phyloP scores from a whole-genome alignment of 2,797 vertebrate genomes.

The Crocodylus rhombifer region DNA sequence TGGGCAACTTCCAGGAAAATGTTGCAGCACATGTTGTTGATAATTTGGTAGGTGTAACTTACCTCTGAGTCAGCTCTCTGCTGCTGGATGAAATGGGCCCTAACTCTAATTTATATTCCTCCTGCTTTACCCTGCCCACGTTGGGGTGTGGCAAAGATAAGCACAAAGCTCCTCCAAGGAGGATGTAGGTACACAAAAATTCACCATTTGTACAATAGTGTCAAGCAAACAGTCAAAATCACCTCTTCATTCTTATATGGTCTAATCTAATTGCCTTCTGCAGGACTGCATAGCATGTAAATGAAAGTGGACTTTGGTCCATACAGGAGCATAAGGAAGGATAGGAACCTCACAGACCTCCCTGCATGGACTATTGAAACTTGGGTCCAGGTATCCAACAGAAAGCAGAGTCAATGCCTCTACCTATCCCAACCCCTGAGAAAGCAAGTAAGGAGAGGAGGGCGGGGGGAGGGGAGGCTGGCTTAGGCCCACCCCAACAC shows the following conservation, averaged over 20 bases:
- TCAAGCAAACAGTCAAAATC: not conserved
- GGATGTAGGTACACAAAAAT: not conserved
- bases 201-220: not conserved
- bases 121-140: not conserved
- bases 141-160: not conserved
- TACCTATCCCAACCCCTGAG: rapidly evolving
- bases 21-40: conserved; percentile 31
- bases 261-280: not conserved
- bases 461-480: not conserved
- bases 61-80: conserved; percentile 68
- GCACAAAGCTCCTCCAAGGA: not conserved
- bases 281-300: not conserved
- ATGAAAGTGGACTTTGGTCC: not conserved
- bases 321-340: not conserved
- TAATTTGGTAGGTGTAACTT: conserved; percentile 70
- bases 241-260: not conserved
- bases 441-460: not conserved
- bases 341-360: too few relatives aligned
- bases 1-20: conserved; percentile 63
- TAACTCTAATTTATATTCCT: not conserved
- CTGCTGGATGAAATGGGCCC: not conserved
- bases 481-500: too few relatives aligned
- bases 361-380: not conserved
- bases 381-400: not conserved
- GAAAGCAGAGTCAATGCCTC: not conserved